Conservation (phyloP, 2,113 vertebrate genomes). For the Pipra filicauda region DNA sequence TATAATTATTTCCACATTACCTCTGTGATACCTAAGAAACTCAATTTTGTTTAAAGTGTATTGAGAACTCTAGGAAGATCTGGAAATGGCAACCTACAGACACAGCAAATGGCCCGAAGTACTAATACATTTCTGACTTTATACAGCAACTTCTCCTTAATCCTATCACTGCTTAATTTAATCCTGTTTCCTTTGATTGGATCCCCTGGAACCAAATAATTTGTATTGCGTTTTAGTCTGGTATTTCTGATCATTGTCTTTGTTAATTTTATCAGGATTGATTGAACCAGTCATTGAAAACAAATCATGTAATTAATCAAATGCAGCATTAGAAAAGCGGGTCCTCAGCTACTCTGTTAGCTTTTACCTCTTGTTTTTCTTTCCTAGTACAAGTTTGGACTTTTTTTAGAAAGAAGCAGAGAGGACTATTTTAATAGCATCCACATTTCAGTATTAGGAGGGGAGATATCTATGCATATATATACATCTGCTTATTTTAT, state of each 20-base stretch:
- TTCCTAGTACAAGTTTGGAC: neutral
- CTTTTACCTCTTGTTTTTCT: neutral
- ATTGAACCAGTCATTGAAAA: constrained; percentile 59
- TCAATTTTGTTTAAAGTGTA: neutral
- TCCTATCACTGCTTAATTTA: constrained; percentile 56
- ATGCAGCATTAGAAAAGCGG: constrained; percentile 1
- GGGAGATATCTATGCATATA: neutral
- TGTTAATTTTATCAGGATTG: constrained; percentile 60
- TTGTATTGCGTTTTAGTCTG: constrained; percentile 41
- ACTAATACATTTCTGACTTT: constrained; percentile 28
- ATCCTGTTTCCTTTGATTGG: constrained; percentile 56
- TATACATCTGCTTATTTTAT: neutral
- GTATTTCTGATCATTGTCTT: constrained; percentile 62
- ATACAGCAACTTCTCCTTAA: constrained; percentile 46
- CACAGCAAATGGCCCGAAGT: neutral
- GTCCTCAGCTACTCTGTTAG: neutral
- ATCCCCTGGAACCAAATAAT: constrained; percentile 61
- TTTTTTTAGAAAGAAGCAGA: neutral
- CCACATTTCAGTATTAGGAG: neutral
- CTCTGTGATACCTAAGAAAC: neutral
- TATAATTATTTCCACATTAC: neutral
- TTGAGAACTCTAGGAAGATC: neutral
- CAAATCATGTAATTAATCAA: constrained; percentile 52
- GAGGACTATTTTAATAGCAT: neutral
- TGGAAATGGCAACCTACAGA: neutral